Evolutionary conservation across 1,140 invertebrate species (phyloP).

Genomic region (Drosophila guanche): DNA sequence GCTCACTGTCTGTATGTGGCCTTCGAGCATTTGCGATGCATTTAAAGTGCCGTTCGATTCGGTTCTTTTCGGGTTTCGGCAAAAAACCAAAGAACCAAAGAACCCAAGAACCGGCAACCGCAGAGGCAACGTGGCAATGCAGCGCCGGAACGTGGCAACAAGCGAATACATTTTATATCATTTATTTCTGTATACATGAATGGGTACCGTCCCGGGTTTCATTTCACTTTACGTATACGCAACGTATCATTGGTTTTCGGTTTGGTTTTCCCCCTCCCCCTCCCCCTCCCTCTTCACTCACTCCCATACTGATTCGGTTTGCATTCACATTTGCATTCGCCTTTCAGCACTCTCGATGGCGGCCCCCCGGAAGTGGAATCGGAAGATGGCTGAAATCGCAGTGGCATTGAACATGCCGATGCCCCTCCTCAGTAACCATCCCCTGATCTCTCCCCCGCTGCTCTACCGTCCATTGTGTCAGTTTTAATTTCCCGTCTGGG

Average conservation of each 20-base stretch:
- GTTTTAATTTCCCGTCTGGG: slow-evolving; percentile 73
- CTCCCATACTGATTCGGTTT: slow-evolving; percentile 1
- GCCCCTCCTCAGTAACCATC: background rate
- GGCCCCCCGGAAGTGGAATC: slow-evolving; percentile 68
- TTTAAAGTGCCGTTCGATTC: slow-evolving; percentile 52
- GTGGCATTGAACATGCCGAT: slow-evolving; percentile 67
- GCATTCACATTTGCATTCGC: slow-evolving; percentile 50
- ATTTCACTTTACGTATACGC: slow-evolving; percentile 67
- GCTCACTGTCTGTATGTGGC: slow-evolving; percentile 44
- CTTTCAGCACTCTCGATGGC: slow-evolving; percentile 50
- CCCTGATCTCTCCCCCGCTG: slow-evolving; percentile 4
- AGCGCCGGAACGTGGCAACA: slow-evolving; percentile 3
- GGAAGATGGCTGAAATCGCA: slow-evolving; percentile 55
- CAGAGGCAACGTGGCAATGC: slow-evolving; percentile 30
- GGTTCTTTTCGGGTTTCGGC: slow-evolving; percentile 10
- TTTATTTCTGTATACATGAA: slow-evolving; percentile 61
- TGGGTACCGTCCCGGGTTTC: slow-evolving; percentile 53
- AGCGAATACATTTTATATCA: slow-evolving; percentile 73
- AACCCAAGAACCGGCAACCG: slow-evolving; percentile 39
- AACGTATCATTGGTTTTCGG: slow-evolving; percentile 36
- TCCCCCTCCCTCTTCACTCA: background rate
- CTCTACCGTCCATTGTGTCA: slow-evolving; percentile 43
- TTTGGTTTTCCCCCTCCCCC: slow-evolving; percentile 23
- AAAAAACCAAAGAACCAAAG: slow-evolving; percentile 3
- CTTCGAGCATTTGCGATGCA: slow-evolving; percentile 58